Evolutionary conservation across 2,888 invertebrate genomes (phyloP), one percentile per base, ranked within the genome.

Genomic region (Xanthorhoe designata): DNA sequence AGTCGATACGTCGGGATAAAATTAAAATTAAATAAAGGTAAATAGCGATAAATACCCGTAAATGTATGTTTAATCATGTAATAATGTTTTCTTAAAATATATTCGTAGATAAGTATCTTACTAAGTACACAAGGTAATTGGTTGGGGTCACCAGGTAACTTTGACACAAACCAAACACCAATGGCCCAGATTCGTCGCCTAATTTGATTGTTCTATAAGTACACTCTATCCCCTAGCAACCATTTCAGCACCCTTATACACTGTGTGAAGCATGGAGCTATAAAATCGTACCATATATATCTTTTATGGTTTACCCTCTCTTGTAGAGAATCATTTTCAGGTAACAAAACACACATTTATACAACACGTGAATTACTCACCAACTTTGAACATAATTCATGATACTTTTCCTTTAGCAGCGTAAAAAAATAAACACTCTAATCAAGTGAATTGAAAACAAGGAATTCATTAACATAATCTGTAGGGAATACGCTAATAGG

Each of bases 381-480:
- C 97, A 97, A 91, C 97, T 96, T 93, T 97, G 97, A 83, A 97
- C 96, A 87, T 96, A 97, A 93, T 96, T 96, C 92, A 97, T 95
- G 87, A 97, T 96, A 89, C 97, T 96, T 95, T 96, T 96, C 95
- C 97, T 97, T 85, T 70, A 61, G 53, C 75, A 84, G 86, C 86
- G 86, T 32, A 32, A 86, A 73, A 88, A 64, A 63, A 72, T 49
- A 56, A 67, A 32, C 56, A 63, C 61, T 63, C 68, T 70, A 69
- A 69, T 74, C 64, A 68, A 8, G 47, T 54, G 57, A 69, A 66
- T 64, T 70, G 63, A 52, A 68, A 70, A 68, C 47, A 61, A 53
- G 64, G 67, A 69, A 66, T 62, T 68, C 62, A 70, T 72, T 74
- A 64, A 51, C 72, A 70, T 72, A 72, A 71, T 66, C 68, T 61